phyloP scores from a whole-genome alignment of 2,888 invertebrate genomes.

The Leptura quadrifasciata region DNA sequence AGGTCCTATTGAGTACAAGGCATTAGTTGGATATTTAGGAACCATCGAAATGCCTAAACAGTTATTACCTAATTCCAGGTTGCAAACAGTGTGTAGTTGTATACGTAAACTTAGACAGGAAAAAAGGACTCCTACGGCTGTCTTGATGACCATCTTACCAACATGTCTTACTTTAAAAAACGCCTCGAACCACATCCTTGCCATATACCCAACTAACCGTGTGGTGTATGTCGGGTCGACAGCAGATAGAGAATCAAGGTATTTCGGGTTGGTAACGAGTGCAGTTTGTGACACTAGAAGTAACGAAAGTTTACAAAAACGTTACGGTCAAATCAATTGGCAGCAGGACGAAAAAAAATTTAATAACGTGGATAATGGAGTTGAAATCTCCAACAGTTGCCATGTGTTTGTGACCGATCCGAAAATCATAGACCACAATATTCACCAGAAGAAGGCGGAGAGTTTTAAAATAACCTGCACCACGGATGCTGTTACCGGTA shows the following conservation, averaged over 20 bases:
- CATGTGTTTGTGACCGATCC: conserved; percentile 97
- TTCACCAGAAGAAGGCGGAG: conserved; percentile 87
- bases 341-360: conserved; percentile 58
- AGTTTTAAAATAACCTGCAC: conserved; percentile 92
- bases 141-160: conserved; percentile 89
- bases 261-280: conserved; percentile 94
- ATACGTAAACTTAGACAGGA: conserved; percentile 93
- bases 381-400: conserved; percentile 89
- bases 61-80: conserved; percentile 83
- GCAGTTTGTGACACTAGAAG: conserved; percentile 76
- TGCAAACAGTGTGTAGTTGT: conserved; percentile 88
- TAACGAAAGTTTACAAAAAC: conserved; percentile 54
- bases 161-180: conserved; percentile 88
- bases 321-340: conserved; percentile 43
- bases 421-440: conserved; percentile 87
- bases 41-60: conserved; percentile 97
- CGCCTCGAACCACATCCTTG: conserved; percentile 85
- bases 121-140: conserved; percentile 89
- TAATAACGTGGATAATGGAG: conserved; percentile 70
- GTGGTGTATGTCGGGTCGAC: conserved; percentile 93
- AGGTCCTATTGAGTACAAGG: conserved; percentile 84
- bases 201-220: conserved; percentile 90
- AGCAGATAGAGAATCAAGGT: conserved; percentile 92
- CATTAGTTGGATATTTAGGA: conserved; percentile 94
- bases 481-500: conserved; percentile 83